Conservation (phyloP, 2,113 vertebrate species). For the Stigmatopora nigra region DNA sequence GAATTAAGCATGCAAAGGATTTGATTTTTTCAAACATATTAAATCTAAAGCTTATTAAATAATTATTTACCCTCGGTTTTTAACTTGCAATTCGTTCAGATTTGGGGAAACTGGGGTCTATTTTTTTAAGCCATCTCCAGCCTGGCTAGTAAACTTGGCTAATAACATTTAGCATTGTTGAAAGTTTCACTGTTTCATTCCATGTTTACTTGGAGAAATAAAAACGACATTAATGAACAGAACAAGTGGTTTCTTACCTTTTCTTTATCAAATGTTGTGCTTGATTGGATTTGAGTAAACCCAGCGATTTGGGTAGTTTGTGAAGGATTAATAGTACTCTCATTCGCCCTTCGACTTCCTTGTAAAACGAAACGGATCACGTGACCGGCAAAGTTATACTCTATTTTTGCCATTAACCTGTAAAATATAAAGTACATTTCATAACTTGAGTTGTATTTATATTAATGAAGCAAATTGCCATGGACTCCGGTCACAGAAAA, state of each 20-base stretch:
- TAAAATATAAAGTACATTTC: not conserved
- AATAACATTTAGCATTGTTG: conserved; percentile 40
- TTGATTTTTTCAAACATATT: not conserved
- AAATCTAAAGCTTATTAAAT: not conserved
- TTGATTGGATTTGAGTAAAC: not conserved
- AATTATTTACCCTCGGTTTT: not conserved
- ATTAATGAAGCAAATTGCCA: not conserved
- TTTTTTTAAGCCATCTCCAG: not conserved
- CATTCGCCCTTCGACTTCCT: not conserved
- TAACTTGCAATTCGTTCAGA: not conserved
- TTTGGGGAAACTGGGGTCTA: not conserved
- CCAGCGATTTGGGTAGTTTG: not conserved
- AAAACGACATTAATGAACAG: not conserved
- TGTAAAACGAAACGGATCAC: not conserved
- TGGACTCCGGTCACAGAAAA: too few relatives aligned
- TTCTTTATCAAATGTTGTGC: not conserved
- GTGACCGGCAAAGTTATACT: not conserved
- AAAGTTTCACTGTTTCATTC: conserved; percentile 31
- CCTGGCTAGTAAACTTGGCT: conserved; percentile 37
- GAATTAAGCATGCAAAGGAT: not conserved
- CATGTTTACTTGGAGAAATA: conserved; percentile 2
- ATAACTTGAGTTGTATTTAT: not conserved
- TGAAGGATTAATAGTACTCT: not conserved
- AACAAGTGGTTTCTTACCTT: conserved; percentile 34
- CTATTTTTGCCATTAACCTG: not conserved